Base-by-base conservation (phyloP, 2,797 vertebrate genomes). In the Ptychobarbus kaznakovi region DNA sequence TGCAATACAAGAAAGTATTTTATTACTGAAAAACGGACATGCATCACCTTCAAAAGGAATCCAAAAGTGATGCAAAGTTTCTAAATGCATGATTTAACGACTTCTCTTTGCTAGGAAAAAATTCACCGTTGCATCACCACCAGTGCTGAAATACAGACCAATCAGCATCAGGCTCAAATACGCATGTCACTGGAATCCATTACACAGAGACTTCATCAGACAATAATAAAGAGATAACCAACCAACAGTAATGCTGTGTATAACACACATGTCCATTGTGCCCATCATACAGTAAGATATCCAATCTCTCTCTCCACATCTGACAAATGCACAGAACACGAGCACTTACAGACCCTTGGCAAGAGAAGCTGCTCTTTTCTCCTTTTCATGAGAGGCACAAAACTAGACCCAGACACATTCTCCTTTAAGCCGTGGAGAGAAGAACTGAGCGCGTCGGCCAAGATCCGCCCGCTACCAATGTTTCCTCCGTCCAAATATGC, bases 351-450 rank as follows among this genome's bases (percentile, higher is more conserved):
- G 80, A 83, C 76, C 76, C 82, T 89, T 91, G 88, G 92, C 91
- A 90, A 86, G 76, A 81, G 70, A 42, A 20, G 13, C 16, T 75
- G 56, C 70, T 70, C 79, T 22, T 88, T 90, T 75, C 58, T 22
- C 13, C 58, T 58, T n/a, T 80, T 70, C 28, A 56, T 15, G 38
- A 58, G n/a, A 72, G 78, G 82, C 69, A 89, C 80, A 92, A 87
- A 91, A 87, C 82, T 85, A 91, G 87, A 88, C 88, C 83, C 89
- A 91, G 89, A 92, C 85, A 92, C 91, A 92, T 90, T 91, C 87
- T 86, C 80, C 88, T 91, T 89, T 88, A 91, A 91, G 91, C 91
- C 63, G 70, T 86, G 70, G 82, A 88, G 84, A 88, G 68, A 77
- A 74, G 42, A 87, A 80, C 78, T 32, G 6, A 78, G 81, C 25